These are phyloP conservation scores for Bradypus variegatus DNA, from an alignment of 2,797 vertebrate genomes.

Conservation along the genomic window DNA sequence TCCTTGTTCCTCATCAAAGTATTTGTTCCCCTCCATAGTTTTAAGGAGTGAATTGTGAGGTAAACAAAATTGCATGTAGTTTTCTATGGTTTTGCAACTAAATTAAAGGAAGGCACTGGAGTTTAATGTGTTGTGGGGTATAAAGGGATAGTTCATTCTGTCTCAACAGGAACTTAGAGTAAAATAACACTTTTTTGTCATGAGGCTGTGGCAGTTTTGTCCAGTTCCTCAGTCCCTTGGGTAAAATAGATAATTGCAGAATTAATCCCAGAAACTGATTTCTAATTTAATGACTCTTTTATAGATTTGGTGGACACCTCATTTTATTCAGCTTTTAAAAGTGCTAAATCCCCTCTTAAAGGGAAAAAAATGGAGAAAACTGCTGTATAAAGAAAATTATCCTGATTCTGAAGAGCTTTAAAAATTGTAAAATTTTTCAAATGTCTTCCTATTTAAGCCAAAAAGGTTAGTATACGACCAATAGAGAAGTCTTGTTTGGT, in stretches of 20 bases:
- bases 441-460: constrained; percentile 53
- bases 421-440: constrained; percentile 42
- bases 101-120: constrained; percentile 43
- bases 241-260: constrained; percentile 39
- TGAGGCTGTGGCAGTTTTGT: constrained; percentile 14
- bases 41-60: constrained; percentile 21
- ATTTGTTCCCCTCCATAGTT: too few relatives aligned
- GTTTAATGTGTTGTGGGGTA: constrained; percentile 39
- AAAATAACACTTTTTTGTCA: constrained; percentile 4
- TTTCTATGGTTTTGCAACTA: constrained; percentile 47
- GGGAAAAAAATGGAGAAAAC: constrained; percentile 11
- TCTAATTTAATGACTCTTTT: constrained; percentile 31
- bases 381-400: constrained; percentile 50
- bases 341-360: constrained; percentile 52
- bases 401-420: constrained; percentile 57
- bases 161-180: constrained; percentile 52
- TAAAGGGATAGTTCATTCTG: constrained; percentile 49
- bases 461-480: constrained; percentile 42
- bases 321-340: constrained; percentile 58
- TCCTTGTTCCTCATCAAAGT: neutral
- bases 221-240: constrained; percentile 3
- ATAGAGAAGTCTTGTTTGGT: constrained; percentile 36
- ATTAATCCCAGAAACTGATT: constrained; percentile 39
- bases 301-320: neutral
- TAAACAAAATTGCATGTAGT: constrained; percentile 37